Evolutionary conservation across 1,140 invertebrate genomes (phyloP).

Genomic region (Ips typographus): DNA sequence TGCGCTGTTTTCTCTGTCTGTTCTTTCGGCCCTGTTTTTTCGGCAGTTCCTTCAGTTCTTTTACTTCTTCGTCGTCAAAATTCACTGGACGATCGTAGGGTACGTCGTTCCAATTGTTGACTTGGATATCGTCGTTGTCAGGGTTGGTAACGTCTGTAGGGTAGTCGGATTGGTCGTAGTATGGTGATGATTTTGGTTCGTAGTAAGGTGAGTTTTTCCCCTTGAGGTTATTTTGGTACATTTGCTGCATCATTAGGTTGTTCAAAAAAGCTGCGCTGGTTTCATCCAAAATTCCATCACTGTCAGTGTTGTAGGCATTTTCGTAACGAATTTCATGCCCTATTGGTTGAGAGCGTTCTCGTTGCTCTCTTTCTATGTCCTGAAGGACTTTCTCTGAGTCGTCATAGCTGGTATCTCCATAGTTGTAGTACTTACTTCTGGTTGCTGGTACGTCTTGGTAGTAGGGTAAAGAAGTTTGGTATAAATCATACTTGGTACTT

Average conservation of each 20-base stretch:
- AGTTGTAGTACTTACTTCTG: slow-evolving; percentile 49
- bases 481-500: slow-evolving; percentile 52
- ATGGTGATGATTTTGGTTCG: background rate
- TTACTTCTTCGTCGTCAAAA: slow-evolving; percentile 62
- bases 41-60: slow-evolving; percentile 60
- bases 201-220: slow-evolving; percentile 46
- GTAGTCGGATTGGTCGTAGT: slow-evolving; percentile 40
- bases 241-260: slow-evolving; percentile 62
- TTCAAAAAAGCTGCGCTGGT: slow-evolving; percentile 64
- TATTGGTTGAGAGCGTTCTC: slow-evolving; percentile 58
- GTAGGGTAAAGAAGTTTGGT: slow-evolving; percentile 52
- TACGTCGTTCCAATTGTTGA: slow-evolving; percentile 28
- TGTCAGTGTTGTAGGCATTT: slow-evolving; percentile 50
- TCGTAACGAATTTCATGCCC: slow-evolving; percentile 65
- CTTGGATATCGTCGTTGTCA: slow-evolving; percentile 40
- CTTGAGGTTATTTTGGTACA: slow-evolving; percentile 59
- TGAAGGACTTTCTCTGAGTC: slow-evolving; percentile 50
- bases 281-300: slow-evolving; percentile 55
- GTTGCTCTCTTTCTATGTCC: slow-evolving; percentile 55
- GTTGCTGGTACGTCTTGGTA: slow-evolving; percentile 50
- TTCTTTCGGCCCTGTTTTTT: slow-evolving; percentile 45
- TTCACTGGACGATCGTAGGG: slow-evolving; percentile 25
- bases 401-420: slow-evolving; percentile 52
- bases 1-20: slow-evolving; percentile 30
- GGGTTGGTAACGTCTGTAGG: slow-evolving; percentile 48